These are phyloP conservation scores for Harmothoe impar DNA, from an alignment of 2,888 invertebrate genomes.

Conservation along the genomic window DNA sequence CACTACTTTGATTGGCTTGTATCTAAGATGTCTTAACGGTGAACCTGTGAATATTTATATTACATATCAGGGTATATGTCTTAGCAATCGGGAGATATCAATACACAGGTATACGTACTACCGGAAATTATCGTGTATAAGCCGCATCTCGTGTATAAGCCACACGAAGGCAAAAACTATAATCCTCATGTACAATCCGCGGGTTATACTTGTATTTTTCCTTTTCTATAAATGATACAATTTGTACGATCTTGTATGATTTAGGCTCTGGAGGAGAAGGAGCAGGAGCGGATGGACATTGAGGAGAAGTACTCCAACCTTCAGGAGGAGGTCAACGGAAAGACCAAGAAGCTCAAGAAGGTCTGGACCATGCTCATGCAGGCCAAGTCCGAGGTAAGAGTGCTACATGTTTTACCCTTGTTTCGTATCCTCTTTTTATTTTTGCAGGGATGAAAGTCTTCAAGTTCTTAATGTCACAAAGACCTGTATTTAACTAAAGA, in stretches of 20 bases:
- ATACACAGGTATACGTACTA: too few species aligned
- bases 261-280: conserved; percentile 65
- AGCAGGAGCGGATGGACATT: conserved; percentile 94
- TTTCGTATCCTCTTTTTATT: not conserved
- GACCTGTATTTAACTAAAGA: too few species aligned
- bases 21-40: conserved; percentile 84
- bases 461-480: too few species aligned
- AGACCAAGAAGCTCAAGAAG: conserved; percentile 95
- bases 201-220: too few species aligned
- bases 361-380: conserved; percentile 93
- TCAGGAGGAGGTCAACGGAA: conserved; percentile 96
- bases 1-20: conserved; percentile 90
- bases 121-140: too few species aligned
- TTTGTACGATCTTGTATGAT: not conserved
- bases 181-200: too few species aligned
- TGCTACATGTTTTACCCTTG: not conserved
- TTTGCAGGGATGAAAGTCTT: not conserved
- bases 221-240: not conserved
- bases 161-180: too few species aligned
- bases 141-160: too few species aligned
- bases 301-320: conserved; percentile 96
- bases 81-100: too few species aligned
- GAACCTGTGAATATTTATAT: not conserved
- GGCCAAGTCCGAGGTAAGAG: conserved; percentile 84
- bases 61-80: too few species aligned